Conservation (phyloP, 2,113 vertebrate species). For the Anolis sagrei region DNA sequence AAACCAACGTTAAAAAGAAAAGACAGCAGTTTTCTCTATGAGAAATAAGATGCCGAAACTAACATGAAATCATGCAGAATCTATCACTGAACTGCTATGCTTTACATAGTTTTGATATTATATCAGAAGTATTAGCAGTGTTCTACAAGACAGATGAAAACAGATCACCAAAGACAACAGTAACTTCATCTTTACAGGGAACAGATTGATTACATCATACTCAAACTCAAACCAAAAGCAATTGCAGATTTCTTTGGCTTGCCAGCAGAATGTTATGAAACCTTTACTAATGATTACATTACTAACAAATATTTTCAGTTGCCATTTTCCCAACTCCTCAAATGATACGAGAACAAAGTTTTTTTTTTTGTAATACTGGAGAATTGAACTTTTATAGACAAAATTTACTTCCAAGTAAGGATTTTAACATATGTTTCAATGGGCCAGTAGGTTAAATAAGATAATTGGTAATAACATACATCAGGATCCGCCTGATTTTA, state of each 20-base stretch:
- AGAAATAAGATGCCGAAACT: not conserved
- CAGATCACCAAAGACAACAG: not conserved
- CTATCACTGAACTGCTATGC: not conserved
- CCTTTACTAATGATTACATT: not conserved
- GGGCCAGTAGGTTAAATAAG: slow-evolving; percentile 5
- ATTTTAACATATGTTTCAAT: not conserved
- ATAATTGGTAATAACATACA: slow-evolving; percentile 9
- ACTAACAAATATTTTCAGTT: not conserved
- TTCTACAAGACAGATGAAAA: not conserved
- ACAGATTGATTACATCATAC: not conserved
- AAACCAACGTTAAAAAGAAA: not conserved
- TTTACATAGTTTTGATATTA: not conserved
- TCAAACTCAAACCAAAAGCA: not conserved
- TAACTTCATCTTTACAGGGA: not conserved
- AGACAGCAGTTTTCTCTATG: not conserved
- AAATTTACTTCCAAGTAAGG: not conserved
- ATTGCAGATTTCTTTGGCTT: not conserved
- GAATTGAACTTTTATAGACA: not conserved
- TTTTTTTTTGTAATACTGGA: not conserved
- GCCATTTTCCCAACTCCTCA: not conserved
- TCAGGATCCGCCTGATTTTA: slow-evolving; percentile 3
- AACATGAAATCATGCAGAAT: not conserved
- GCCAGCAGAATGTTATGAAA: not conserved
- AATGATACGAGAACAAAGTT: not conserved
- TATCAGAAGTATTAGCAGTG: not conserved